Base-by-base conservation (phyloP, 2,797 vertebrate species). In the Linurgus olivaceus region DNA sequence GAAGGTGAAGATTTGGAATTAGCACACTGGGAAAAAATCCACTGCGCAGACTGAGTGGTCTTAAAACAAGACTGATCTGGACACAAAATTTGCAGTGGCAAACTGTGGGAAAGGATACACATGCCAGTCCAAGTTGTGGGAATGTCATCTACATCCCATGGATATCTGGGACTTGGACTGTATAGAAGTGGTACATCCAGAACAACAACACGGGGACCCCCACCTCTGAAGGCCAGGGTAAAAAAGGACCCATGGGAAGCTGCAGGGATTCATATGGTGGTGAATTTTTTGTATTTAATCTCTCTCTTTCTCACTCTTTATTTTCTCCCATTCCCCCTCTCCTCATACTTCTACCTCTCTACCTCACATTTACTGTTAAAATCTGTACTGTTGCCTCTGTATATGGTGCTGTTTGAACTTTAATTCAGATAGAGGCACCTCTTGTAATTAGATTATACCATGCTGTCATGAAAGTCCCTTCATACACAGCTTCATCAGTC, bases 221-320 rank as follows among this genome's bases (percentile, higher is more conserved):
- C 28, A 19, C 3, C 28, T 33, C 24, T 3, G 13, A 24, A 20
- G 23, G 38, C 13, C 19, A 37, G 16, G 10, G 23, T 51, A 31
- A 38, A 51, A n/a, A 58, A n/a, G 19, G 23, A 38, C 7, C 13
- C 0, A 0, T n/a, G 45, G n/a, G n/a, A 52, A 0, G 0, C 28
- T 61, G 16, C 19, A 68, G 19, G 13, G 19, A 33, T 38, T 23
- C 24, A 25, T 13, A 25, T 20, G 3, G 5, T 59, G 29, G 10
- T 59, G 24, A 67, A 20, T 33, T 45, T 18, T 85, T 75, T 37
- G 10, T 24, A 26, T 15, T 58, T 37, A n/a, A 66, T 51, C 23
- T 67, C 45, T 38, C 18, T 37, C n/a, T 66, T n/a, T 67, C 16
- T 61, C 28, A 20, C n/a, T 13, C 7, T 24, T 44, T 51, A 20